Evolutionary conservation across 2,888 invertebrate genomes (phyloP), one percentile per base, ranked within the genome.

Genomic region (Celastrina argiolus): DNA sequence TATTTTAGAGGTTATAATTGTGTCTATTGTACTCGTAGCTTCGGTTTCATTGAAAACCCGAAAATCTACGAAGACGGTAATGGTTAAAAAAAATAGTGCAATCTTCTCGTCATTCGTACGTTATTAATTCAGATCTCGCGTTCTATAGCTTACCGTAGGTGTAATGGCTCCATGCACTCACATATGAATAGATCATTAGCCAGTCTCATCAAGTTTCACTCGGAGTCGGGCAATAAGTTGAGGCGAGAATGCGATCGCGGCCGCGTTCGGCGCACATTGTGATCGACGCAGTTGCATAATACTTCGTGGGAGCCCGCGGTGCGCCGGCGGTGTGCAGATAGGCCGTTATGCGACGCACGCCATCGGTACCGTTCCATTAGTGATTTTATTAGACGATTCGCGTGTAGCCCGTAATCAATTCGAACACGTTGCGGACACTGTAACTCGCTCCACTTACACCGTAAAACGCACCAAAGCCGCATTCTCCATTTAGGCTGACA

Each of bases 331-430:
- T 68, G 56, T 66, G 75, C 74, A 75, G 70, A 72, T 73, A 74
- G 77, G 81, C 90, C 89, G 90, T 88, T 90, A 91, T 84, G 84
- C 85, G 88, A 86, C 86, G 84, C 87, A 88, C 88, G 88, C 86
- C 84, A 85, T 80, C 80, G 76, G 82, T 91, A 89, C 90, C 91
- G 90, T 91, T 89, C 85, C 80, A 86, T 86, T 87, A 85, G 83
- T 81, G 87, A 91, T 89, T 88, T 88, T 89, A 89, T 90, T 87
- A 88, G 85, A 88, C 83, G 83, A 86, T 84, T 88, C 87, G 84
- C 87, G 84, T 88, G 87, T 87, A 87, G 83, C 80, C 76, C 80
- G 83, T 84, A 86, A 90, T 88, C 88, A 87, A 89, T 90, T 88
- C 83, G 79, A 82, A 78, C 76, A 78, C 76, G 75, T 73, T 78